These are phyloP conservation scores for Helicoverpa zea DNA, from an alignment of 1,140 invertebrate species.

Conservation along the genomic window DNA sequence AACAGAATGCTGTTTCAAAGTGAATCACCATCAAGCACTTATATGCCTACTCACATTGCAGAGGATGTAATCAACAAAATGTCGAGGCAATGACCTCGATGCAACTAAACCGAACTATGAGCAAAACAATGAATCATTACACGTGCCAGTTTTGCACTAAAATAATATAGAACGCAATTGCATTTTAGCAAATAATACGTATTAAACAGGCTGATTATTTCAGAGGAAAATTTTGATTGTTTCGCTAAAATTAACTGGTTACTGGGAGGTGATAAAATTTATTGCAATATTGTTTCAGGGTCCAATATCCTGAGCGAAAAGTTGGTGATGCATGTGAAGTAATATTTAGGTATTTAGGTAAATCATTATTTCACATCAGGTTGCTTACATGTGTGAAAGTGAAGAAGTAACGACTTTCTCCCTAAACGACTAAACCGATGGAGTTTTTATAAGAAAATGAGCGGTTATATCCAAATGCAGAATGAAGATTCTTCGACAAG, in stretches of 20 bases:
- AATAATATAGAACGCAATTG: slow-evolving; percentile 38
- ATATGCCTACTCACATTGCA: background rate
- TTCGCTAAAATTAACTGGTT: background rate
- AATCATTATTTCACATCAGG: no score
- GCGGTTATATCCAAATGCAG: no score
- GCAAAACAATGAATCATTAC: slow-evolving; percentile 42
- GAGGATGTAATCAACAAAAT: slow-evolving; percentile 8
- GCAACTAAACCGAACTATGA: slow-evolving; percentile 18
- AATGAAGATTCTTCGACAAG: no score
- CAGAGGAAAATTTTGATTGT: background rate
- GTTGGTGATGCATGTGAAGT: no score
- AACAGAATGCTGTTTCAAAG: background rate
- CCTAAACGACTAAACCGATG: no score
- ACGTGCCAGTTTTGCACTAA: slow-evolving; percentile 34
- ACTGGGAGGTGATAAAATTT: background rate
- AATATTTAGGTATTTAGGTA: no score
- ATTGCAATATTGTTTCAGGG: background rate
- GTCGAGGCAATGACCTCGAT: slow-evolving; percentile 10
- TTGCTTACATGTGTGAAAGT: no score
- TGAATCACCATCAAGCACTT: background rate
- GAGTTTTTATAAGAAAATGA: no score
- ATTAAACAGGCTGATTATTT: background rate
- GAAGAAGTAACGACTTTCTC: no score
- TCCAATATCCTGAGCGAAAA: no score
- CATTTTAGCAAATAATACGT: slow-evolving; percentile 4